Conservation (phyloP, 92 coral and sea anemone species). For the Pocillopora meandrina region DNA sequence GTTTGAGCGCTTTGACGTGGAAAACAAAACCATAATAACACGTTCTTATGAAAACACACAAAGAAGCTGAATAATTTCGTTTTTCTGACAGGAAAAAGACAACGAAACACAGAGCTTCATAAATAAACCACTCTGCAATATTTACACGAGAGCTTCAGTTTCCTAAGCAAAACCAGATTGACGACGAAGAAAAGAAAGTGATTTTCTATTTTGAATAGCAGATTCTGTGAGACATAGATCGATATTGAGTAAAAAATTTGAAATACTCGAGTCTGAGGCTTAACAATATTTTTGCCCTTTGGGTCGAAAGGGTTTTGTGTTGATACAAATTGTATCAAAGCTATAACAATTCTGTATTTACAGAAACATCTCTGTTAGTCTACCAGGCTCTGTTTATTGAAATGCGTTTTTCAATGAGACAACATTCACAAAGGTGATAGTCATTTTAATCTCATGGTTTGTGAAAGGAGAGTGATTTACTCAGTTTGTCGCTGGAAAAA, state of each 20-base stretch:
- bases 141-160: background rate
- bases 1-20: conserved; percentile 25
- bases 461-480: background rate
- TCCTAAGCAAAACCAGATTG: background rate
- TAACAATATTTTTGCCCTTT: background rate
- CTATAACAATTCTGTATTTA: background rate
- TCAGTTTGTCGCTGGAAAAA: background rate
- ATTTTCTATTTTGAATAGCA: background rate
- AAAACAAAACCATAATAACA: conserved; percentile 9
- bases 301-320: background rate
- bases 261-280: background rate
- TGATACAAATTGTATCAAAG: background rate
- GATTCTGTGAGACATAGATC: too few species aligned
- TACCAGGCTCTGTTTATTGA: background rate
- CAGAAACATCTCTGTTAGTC: background rate
- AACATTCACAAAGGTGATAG: background rate
- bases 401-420: background rate
- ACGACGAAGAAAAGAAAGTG: background rate
- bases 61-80: conserved; percentile 19
- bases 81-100: background rate
- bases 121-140: conserved; percentile 7
- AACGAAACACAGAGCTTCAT: background rate
- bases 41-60: background rate
- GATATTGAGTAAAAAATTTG: background rate
- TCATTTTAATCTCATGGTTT: background rate